phyloP scores from a whole-genome alignment of 2,888 invertebrate genomes.

The Pandemis cinnamomeana region DNA sequence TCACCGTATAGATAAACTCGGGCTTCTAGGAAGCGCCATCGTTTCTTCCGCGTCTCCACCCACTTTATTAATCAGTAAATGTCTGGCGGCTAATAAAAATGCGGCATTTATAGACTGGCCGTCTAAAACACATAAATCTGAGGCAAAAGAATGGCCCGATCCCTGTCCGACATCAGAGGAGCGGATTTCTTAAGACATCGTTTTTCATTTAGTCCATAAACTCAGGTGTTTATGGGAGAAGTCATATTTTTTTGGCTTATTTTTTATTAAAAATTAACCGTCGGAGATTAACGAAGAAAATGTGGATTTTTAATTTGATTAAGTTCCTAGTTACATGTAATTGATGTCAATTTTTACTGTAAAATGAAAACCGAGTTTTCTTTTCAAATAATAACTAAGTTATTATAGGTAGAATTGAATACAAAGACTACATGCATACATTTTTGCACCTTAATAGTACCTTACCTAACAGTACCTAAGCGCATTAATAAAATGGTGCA shows the following conservation, averaged over 20 bases:
- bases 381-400: too few relatives aligned
- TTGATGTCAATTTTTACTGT: neutral
- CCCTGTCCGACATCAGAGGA: conserved; percentile 76
- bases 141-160: conserved; percentile 71
- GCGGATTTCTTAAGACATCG: conserved; percentile 77
- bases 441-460: too few relatives aligned
- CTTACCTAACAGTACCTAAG: too few relatives aligned
- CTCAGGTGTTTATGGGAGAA: conserved; percentile 76
- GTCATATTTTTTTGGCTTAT: conserved; percentile 56
- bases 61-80: conserved; percentile 82
- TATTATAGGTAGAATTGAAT: neutral
- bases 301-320: conserved; percentile 3
- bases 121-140: conserved; percentile 79
- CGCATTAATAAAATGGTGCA: too few relatives aligned
- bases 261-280: conserved; percentile 26
- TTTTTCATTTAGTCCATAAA: conserved; percentile 76
- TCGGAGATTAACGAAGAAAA: conserved; percentile 8
- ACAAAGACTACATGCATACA: too few relatives aligned
- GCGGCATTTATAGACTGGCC: conserved; percentile 78
- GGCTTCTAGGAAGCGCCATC: conserved; percentile 72
- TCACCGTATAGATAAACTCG: conserved; percentile 17
- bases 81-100: conserved; percentile 79
- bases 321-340: too few relatives aligned
- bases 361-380: too few relatives aligned
- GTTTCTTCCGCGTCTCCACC: conserved; percentile 77